Conservation (phyloP, 2,797 vertebrate species). For the Hydrophis major region DNA sequence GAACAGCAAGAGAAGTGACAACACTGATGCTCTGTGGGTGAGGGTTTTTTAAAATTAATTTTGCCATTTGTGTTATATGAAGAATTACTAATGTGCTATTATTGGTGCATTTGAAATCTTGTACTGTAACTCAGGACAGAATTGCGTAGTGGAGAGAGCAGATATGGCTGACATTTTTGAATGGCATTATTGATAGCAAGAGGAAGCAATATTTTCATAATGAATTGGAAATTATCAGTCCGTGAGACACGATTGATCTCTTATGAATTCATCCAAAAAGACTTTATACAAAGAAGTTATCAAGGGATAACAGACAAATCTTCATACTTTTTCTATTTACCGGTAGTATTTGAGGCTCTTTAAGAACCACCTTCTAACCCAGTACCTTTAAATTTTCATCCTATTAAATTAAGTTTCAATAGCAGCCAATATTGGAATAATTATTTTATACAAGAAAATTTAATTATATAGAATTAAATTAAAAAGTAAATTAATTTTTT, state of each 20-base stretch:
- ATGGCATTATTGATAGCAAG: slow-evolving; percentile 33
- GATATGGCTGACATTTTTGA: slow-evolving; percentile 29
- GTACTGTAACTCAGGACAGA: slow-evolving; percentile 30
- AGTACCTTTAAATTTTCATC: background rate
- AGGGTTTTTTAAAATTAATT: slow-evolving; percentile 29
- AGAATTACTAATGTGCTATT: slow-evolving; percentile 25
- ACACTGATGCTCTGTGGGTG: slow-evolving; percentile 22
- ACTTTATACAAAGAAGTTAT: background rate
- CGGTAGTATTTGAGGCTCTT: background rate
- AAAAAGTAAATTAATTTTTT: background rate
- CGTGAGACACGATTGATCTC: slow-evolving; percentile 17
- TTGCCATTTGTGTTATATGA: slow-evolving; percentile 27
- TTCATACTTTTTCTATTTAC: slow-evolving; percentile 5
- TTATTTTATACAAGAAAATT: slow-evolving; percentile 3
- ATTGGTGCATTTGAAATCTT: slow-evolving; percentile 46
- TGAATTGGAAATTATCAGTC: slow-evolving; percentile 17
- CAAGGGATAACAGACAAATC: background rate
- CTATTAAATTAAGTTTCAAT: slow-evolving; percentile 9
- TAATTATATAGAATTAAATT: background rate
- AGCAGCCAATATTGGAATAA: background rate
- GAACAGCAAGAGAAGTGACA: slow-evolving; percentile 50
- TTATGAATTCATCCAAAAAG: slow-evolving; percentile 12
- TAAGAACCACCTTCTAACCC: background rate
- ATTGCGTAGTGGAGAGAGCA: slow-evolving; percentile 39
- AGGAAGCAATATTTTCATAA: slow-evolving; percentile 38